Evolutionary conservation across 2,113 vertebrate genomes (phyloP).

Genomic region (Sturnira hondurensis): DNA sequence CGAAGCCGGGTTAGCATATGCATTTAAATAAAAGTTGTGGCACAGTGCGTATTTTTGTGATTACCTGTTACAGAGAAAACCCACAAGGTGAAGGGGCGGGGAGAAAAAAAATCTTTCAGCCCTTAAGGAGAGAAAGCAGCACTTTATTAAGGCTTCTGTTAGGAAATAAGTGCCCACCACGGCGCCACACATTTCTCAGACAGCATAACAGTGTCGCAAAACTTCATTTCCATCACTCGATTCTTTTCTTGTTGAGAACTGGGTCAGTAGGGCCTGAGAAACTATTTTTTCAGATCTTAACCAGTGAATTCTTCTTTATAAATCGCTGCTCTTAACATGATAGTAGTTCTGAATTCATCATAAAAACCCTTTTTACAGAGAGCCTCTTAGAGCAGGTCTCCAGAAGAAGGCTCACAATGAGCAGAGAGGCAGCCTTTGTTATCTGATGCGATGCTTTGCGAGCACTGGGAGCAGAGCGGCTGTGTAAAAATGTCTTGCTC

Average conservation of each 20-base stretch:
- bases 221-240: slow-evolving; percentile 86
- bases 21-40: slow-evolving; percentile 63
- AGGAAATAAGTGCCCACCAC: slow-evolving; percentile 81
- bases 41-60: slow-evolving; percentile 69
- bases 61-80: slow-evolving; percentile 77
- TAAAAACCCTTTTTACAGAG: slow-evolving; percentile 87
- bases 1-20: slow-evolving; percentile 30
- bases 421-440: slow-evolving; percentile 87
- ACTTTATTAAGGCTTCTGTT: slow-evolving; percentile 79
- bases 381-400: slow-evolving; percentile 86
- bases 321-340: slow-evolving; percentile 92
- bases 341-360: slow-evolving; percentile 91
- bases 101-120: slow-evolving; percentile 51
- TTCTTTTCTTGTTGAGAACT: slow-evolving; percentile 87
- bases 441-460: slow-evolving; percentile 89
- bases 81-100: slow-evolving; percentile 58
- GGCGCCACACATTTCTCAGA: slow-evolving; percentile 83
- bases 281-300: slow-evolving; percentile 90
- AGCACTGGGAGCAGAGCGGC: slow-evolving; percentile 83
- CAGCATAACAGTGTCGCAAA: slow-evolving; percentile 82
- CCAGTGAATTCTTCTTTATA: slow-evolving; percentile 90
- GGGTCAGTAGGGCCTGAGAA: slow-evolving; percentile 90
- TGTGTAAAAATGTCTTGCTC: slow-evolving; percentile 85
- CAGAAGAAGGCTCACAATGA: slow-evolving; percentile 88
- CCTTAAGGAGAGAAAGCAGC: slow-evolving; percentile 72